Percentiles rank a stretch among this genome's conserved stretches.
phyloP scores from a whole-genome alignment of 2,888 invertebrate species.

The Polietes domitor region DNA sequence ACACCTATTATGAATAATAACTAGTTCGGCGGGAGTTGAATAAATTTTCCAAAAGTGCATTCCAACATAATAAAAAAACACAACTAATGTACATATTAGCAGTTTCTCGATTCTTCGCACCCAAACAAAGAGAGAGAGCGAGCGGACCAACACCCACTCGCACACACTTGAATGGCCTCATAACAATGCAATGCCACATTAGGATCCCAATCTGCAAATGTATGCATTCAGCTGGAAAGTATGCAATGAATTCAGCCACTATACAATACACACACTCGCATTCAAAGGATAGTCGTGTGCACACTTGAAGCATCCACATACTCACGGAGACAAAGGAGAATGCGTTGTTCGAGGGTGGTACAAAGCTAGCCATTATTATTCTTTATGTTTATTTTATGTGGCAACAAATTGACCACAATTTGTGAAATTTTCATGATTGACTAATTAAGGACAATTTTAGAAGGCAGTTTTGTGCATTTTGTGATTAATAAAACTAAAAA shows the following conservation, averaged over 20 bases:
- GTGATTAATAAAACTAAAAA: too few relatives aligned
- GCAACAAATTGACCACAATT: neutral
- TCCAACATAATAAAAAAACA: too few relatives aligned
- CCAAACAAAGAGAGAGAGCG: too few relatives aligned
- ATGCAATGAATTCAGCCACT: neutral
- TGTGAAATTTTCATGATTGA: neutral
- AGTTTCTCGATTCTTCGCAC: too few relatives aligned
- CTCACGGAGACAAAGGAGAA: neutral
- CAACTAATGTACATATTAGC: too few relatives aligned
- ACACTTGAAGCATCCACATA: neutral
- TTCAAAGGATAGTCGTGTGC: neutral
- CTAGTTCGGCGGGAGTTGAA: too few relatives aligned
- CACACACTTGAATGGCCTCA: neutral
- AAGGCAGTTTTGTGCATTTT: too few relatives aligned
- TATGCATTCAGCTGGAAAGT: neutral
- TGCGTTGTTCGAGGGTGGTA: too few relatives aligned
- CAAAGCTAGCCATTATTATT: neutral
- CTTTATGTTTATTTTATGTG: neutral
- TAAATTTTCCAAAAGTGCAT: too few relatives aligned
- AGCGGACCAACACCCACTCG: neutral
- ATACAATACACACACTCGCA: neutral
- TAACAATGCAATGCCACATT: constrained; percentile 3
- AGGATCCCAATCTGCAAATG: neutral
- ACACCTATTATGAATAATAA: too few relatives aligned
- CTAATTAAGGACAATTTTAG: neutral